A percentile compares a stretch with the other conserved stretches of the same genome.
phyloP scores from a whole-genome alignment of 2,888 invertebrate species.

The Lycia hirtaria region DNA sequence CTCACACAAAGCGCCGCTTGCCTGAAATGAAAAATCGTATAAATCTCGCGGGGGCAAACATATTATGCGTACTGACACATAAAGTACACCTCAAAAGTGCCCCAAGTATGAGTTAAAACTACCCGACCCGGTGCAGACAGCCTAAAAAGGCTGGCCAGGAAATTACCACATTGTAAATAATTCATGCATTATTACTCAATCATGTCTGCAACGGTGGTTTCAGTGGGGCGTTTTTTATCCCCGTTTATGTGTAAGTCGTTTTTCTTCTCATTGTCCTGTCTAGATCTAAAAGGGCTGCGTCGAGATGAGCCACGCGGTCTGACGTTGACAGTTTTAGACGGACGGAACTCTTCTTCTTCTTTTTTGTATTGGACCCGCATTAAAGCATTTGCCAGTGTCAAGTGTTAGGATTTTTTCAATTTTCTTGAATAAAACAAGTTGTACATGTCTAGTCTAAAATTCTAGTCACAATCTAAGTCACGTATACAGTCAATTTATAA shows the following conservation, averaged over 20 bases:
- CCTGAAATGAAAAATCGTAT: conserved; percentile 39
- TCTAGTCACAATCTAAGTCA: too few relatives aligned
- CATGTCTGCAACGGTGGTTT: conserved; percentile 72
- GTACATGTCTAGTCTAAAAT: too few relatives aligned
- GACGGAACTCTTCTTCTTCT: too few relatives aligned
- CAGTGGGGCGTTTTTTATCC: conserved; percentile 62
- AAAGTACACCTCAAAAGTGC: conserved; percentile 53
- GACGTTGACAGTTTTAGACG: conserved; percentile 43
- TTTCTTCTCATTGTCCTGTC: conserved; percentile 73
- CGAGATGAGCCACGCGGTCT: conserved; percentile 34
- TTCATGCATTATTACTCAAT: conserved; percentile 83
- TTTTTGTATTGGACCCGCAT: too few relatives aligned
- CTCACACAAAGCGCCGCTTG: conserved; percentile 20
- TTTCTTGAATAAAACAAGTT: too few relatives aligned
- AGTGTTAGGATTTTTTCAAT: too few relatives aligned
- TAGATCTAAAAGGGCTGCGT: conserved; percentile 25
- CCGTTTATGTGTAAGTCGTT: conserved; percentile 59
- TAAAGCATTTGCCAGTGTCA: too few relatives aligned
- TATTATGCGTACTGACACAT: conserved; percentile 48
- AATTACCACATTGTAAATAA: conserved; percentile 82
- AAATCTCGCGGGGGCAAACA: conserved; percentile 55
- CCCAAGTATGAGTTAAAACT: conserved; percentile 46
- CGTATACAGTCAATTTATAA: too few relatives aligned
- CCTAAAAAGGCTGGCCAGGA: conserved; percentile 69
- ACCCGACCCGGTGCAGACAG: conserved; percentile 51